These are phyloP conservation scores for Montipora capricornis DNA, from an alignment of 64 coral and sea anemone species.

Conservation along the genomic window DNA sequence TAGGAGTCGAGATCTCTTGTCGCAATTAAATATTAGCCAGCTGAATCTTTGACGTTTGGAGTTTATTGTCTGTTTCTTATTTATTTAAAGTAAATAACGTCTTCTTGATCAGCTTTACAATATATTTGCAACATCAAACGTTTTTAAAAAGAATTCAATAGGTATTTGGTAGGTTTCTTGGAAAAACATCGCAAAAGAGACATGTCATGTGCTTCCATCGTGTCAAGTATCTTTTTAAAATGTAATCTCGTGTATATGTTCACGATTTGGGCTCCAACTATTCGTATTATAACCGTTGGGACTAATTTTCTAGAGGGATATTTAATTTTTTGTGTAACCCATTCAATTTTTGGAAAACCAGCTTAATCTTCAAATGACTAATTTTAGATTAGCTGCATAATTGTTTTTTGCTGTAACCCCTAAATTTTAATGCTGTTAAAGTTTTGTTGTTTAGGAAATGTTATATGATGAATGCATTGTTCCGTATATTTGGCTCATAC, in stretches of 20 bases:
- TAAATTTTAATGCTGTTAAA: not conserved
- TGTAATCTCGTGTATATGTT: not conserved
- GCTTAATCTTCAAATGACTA: not conserved
- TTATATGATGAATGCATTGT: not conserved
- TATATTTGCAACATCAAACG: not conserved
- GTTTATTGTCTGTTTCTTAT: constrained; percentile 2
- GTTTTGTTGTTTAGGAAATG: not conserved
- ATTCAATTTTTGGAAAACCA: not conserved
- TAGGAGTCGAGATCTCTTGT: not conserved
- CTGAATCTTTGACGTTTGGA: not conserved
- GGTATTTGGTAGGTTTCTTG: not conserved
- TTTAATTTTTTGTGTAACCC: no score
- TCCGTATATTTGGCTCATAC: not conserved
- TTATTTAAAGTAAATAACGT: not conserved
- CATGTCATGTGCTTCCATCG: not conserved
- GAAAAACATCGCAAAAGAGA: not conserved
- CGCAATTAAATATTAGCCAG: not conserved
- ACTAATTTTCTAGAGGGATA: no score
- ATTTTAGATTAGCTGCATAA: not conserved
- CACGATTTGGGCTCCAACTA: not conserved
- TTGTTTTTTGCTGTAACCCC: not conserved
- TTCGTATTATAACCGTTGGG: not conserved
- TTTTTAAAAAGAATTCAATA: not conserved
- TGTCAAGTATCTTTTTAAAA: not conserved
- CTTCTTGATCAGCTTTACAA: not conserved